Percentiles rank a stretch among this genome's conserved stretches.
Conservation (phyloP, 2,113 vertebrate genomes). For the Gnathonemus longibarbis region DNA sequence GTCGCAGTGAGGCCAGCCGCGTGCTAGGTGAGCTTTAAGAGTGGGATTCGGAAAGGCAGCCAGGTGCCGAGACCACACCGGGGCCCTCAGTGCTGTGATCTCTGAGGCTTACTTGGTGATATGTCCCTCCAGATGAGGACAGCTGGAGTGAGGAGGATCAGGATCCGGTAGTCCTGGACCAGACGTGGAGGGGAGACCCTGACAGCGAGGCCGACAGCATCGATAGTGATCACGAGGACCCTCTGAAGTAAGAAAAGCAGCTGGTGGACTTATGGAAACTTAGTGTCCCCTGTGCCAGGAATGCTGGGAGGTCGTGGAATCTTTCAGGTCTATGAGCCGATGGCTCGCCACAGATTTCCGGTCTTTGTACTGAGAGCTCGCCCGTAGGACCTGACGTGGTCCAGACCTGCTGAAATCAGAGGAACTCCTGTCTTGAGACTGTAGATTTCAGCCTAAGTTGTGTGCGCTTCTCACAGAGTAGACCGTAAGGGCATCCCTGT, state of each 20-base stretch:
- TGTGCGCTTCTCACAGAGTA: neutral
- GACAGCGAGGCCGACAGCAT: slow-evolving; percentile 96
- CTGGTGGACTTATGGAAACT: neutral
- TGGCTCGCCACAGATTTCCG: neutral
- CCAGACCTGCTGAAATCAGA: neutral
- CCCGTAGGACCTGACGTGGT: neutral
- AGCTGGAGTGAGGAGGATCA: slow-evolving; percentile 90
- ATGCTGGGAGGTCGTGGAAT: neutral
- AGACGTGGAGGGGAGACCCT: slow-evolving; percentile 93
- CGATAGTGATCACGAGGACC: slow-evolving; percentile 95
- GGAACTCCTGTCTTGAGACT: neutral
- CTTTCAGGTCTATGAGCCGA: neutral
- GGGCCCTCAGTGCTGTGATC: neutral
- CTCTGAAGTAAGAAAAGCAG: slow-evolving; percentile 74
- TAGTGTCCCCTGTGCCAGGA: neutral
- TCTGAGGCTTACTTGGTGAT: neutral
- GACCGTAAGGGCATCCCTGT: neutral
- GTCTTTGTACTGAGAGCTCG: neutral
- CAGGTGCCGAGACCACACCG: neutral
- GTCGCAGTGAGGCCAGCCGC: slow-evolving; percentile 74
- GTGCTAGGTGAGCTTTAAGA: slow-evolving; percentile 67
- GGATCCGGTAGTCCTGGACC: slow-evolving; percentile 80
- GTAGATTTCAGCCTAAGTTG: neutral
- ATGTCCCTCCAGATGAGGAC: slow-evolving; percentile 75
- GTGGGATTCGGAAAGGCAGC: neutral